Base-by-base conservation (phyloP, 1,140 invertebrate genomes). In the Neoseiulus cucumeris region DNA sequence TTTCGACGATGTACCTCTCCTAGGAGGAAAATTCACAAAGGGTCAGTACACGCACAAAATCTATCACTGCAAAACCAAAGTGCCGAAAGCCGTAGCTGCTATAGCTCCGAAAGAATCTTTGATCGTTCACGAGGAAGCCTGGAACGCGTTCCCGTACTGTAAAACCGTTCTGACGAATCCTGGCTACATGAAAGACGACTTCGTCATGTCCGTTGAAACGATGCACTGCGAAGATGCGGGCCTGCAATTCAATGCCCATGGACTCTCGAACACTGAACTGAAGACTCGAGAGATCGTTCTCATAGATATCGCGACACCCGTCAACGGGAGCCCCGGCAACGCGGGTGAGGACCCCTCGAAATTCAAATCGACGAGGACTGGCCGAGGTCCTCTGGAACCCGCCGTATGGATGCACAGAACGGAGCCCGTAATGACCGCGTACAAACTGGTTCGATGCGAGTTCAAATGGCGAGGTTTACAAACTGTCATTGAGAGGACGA, bases 1-100 rank as follows among this genome's bases (percentile, higher is more conserved):
- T 20, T 96, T 95, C 77, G 84, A 82, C 71, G 82, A 91, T 76
- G 81, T 82, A 72, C 91, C 87, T 45, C 79, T 95, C 55, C 82
- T 95, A 44, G 86, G 87, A 73, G 91, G 88, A 70, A 86, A 86
- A 80, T 97, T 87, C 77, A 87, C 82, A 68, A 84, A 85, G 67
- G 96, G 96, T 66, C 96, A 99, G 80, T 99, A 97, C 80, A 99
- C 96, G 68, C 93, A 98, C 77, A 99, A 99, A 82, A 95, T 98
- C 72, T 99, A 99, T 79, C 94, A 99, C 79, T 82, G 99, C 95
- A 42, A 44, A 44, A 72, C 70, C 42, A 73, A 73, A 44, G 70
- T 73, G 39, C 72, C 72, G n/a, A 64, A 47, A 28, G 68, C 70
- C 20, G 91, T 99, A 74, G 82, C 90, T 70, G 80, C 92, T 71